Evolutionary conservation across 2,888 invertebrate species (phyloP), one percentile per base, ranked within the genome.

Genomic region (Drosophila leonis): DNA sequence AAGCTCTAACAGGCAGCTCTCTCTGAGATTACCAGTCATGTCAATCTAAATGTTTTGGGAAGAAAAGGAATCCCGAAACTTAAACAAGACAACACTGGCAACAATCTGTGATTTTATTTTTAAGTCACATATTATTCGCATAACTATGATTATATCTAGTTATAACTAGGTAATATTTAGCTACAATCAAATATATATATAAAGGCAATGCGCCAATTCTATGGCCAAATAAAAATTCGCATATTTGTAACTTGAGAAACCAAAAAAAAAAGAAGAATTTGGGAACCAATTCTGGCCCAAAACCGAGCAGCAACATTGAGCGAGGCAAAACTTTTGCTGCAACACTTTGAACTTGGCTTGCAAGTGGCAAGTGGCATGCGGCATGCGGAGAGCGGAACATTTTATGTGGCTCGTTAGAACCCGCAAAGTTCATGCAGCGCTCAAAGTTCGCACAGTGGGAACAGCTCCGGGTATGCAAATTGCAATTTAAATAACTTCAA

Each of bases 341-440:
- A 75, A 67, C 68, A 72, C 72, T 80, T 75, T 75, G 64, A 75
- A 81, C 72, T 72, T 75, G 72, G 66, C 52, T 65, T 29, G 33
- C 48, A 48, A 57, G 65, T 51, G 61, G 64, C 59, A 42, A 51
- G 65, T 39, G 65, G 65, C 46, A 65, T 56, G 72, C 44, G 55
- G 44, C 78, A 82, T 72, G 60, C 54, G 41, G 52, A 65, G 62
- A 72, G 79, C 63, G 54, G 65, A 69, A 65, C 57, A 80, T 75
- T 80, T 80, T 72, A 68, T 80, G 80, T 67, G 78, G 75, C 81
- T 78, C 75, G 68, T 81, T 81, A 68, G 65, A 68, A 68, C 37
- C 72, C 75, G 37, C 75, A 78, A 74, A 75, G 75, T 80, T 78
- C 67, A 75, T 48, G 71, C 71, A 35, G 66, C 46, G 63, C 44